Evolutionary conservation across 1,140 invertebrate species (phyloP).

Genomic region (Asbolus verrucosus): DNA sequence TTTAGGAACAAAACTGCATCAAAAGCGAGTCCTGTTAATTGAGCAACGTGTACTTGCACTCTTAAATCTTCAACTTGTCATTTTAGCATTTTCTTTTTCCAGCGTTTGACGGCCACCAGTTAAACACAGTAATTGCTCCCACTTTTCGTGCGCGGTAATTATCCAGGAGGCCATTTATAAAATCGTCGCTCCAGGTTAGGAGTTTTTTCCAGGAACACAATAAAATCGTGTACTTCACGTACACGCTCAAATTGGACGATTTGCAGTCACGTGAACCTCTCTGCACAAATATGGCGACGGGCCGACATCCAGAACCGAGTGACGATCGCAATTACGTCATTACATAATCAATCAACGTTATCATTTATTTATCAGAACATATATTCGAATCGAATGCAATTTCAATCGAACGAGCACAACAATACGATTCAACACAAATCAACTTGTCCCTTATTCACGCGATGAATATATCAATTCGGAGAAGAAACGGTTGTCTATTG

Average conservation of each 20-base stretch:
- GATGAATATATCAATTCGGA: conserved; percentile 4
- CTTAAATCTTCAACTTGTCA: no score
- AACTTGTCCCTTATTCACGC: neutral
- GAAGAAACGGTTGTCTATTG: conserved; percentile 10
- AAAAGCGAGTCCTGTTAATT: no score
- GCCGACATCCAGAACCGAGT: neutral
- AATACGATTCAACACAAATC: conserved; percentile 20
- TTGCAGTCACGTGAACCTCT: neutral
- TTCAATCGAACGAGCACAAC: conserved; percentile 15
- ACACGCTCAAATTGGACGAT: neutral
- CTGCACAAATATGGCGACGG: conserved; percentile 14
- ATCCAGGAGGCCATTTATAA: no score
- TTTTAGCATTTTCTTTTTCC: neutral
- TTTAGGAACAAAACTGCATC: neutral
- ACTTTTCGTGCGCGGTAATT: no score
- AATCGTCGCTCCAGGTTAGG: no score
- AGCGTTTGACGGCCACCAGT: no score
- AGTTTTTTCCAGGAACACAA: no score
- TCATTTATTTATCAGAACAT: conserved; percentile 25
- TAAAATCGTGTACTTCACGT: no score
- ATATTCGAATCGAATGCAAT: conserved; percentile 32
- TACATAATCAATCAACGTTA: conserved; percentile 11
- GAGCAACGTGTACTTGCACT: neutral
- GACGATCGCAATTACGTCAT: conserved; percentile 30
- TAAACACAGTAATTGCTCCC: no score